Percentiles rank a stretch among this genome's conserved stretches.
phyloP scores from a whole-genome alignment of 2,797 vertebrate genomes.

The Pristis pectinata region DNA sequence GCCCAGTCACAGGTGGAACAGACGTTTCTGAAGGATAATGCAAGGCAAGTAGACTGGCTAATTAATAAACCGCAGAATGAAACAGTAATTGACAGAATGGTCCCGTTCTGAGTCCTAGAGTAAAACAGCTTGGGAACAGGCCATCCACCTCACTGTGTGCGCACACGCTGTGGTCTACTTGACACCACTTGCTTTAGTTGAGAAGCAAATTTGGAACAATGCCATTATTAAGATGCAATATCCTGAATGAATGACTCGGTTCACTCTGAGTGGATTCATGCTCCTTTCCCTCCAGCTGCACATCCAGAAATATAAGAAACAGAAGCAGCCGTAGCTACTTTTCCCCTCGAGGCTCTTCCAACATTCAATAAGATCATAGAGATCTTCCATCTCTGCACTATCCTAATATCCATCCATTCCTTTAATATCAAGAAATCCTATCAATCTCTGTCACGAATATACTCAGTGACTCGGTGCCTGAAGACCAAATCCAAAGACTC shows the following conservation, averaged over 20 bases:
- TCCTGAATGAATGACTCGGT: background rate
- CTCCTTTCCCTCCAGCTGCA: background rate
- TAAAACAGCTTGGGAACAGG: no score
- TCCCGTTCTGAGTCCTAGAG: background rate
- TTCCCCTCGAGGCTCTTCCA: no score
- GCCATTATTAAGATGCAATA: background rate
- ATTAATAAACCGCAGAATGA: background rate
- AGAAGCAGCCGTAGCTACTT: no score
- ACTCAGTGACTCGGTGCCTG: no score
- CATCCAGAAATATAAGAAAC: background rate
- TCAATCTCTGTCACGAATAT: no score
- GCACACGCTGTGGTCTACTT: background rate
- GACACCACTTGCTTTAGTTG: background rate
- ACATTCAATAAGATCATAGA: no score
- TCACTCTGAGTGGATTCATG: background rate
- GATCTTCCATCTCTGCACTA: no score
- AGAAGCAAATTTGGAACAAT: background rate
- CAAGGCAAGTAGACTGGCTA: background rate
- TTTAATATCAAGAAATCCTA: no score
- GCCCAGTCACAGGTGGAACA: background rate
- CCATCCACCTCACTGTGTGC: background rate
- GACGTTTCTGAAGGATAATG: background rate
- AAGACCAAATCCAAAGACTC: no score
- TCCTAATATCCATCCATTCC: no score
- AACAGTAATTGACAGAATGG: background rate